A percentile compares a stretch with the other conserved stretches of the same genome.
Evolutionary conservation across 2,113 vertebrate genomes (phyloP).

Genomic region (Vanacampus margaritifer): DNA sequence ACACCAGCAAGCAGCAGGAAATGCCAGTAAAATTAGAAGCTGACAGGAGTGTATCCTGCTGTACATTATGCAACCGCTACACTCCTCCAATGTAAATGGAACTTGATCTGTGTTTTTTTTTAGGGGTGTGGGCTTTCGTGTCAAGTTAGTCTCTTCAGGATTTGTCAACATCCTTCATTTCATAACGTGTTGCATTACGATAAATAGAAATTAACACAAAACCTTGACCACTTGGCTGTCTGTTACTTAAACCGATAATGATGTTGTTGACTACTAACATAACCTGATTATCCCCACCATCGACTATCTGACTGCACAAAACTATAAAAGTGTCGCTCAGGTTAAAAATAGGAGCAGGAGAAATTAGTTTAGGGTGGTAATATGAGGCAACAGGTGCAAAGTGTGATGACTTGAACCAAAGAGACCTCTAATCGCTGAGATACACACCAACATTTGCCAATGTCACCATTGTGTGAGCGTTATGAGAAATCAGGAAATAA

Average conservation of each 20-base stretch:
- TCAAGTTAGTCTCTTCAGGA: neutral
- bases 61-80: neutral
- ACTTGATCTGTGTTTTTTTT: neutral
- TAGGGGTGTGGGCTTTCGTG: neutral
- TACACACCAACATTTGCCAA: neutral
- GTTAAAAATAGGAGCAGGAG: constrained; percentile 56
- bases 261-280: neutral
- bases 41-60: neutral
- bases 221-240: neutral
- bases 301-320: constrained; percentile 6
- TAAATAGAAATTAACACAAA: neutral
- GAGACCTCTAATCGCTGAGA: constrained; percentile 13
- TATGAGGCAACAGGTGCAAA: constrained; percentile 52
- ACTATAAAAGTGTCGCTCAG: constrained; percentile 38
- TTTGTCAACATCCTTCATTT: neutral
- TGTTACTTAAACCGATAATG: neutral
- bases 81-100: neutral
- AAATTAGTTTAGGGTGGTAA: constrained; percentile 39
- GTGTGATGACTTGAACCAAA: constrained; percentile 7
- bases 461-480: constrained; percentile 5
- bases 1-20: neutral
- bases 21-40: constrained; percentile 3
- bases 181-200: neutral
- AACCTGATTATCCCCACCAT: neutral
- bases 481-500: constrained; percentile 30